Evolutionary conservation across 1,140 invertebrate species (phyloP).

Genomic region (Apis florea): DNA sequence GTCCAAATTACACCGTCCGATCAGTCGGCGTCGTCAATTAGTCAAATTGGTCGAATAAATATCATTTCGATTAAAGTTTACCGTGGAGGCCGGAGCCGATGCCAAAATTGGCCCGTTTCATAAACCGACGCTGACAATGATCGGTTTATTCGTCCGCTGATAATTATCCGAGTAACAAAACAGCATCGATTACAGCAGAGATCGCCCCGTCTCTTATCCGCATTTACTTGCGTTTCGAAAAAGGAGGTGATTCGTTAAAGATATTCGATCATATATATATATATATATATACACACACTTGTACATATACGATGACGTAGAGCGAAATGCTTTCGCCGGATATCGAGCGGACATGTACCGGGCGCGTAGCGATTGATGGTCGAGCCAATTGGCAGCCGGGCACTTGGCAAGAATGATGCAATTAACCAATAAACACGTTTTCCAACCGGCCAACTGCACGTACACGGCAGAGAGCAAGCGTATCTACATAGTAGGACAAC

Average conservation of each 20-base stretch:
- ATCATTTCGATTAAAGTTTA: slow-evolving; percentile 15
- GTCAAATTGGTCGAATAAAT: slow-evolving; percentile 34
- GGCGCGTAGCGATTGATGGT: slow-evolving; percentile 68
- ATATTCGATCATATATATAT: not conserved
- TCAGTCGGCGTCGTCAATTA: slow-evolving; percentile 24
- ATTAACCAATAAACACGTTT: slow-evolving; percentile 77
- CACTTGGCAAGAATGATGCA: slow-evolving; percentile 76
- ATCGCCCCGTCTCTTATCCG: not conserved
- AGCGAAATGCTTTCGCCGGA: slow-evolving; percentile 64
- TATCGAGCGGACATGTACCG: slow-evolving; percentile 59
- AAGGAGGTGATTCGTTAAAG: not conserved
- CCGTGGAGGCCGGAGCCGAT: not conserved
- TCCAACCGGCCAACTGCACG: slow-evolving; percentile 62
- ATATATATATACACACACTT: not conserved
- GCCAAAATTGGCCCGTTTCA: slow-evolving; percentile 17
- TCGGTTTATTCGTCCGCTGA: slow-evolving; percentile 23
- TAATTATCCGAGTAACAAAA: not conserved
- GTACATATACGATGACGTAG: not conserved
- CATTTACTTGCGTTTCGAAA: not conserved
- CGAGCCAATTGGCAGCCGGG: slow-evolving; percentile 72
- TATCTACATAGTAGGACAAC: not conserved
- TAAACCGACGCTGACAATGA: slow-evolving; percentile 21
- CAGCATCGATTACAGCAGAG: not conserved
- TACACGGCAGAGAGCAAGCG: slow-evolving; percentile 20
- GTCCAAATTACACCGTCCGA: slow-evolving; percentile 17